phyloP scores from a whole-genome alignment of 2,113 vertebrate genomes.

The Leptosomus discolor region DNA sequence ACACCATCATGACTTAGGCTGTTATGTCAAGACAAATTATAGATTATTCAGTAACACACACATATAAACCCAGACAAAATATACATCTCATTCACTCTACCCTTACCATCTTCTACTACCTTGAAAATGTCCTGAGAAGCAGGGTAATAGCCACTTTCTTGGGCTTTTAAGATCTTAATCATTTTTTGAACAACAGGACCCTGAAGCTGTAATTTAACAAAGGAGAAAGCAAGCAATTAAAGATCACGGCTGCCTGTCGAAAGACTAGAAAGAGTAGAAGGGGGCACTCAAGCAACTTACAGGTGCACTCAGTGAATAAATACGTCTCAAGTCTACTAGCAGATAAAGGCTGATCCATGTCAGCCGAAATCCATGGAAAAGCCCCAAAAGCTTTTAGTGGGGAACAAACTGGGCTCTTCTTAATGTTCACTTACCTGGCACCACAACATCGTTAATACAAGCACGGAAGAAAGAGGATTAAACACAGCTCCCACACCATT shows the following conservation, averaged over 20 bases:
- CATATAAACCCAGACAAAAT: not conserved
- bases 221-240: not conserved
- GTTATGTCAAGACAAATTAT: not conserved
- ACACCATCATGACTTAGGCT: not conserved
- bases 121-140: slow-evolving; percentile 70
- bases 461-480: not conserved
- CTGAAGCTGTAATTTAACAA: slow-evolving; percentile 69
- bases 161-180: slow-evolving; percentile 73
- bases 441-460: accelerated
- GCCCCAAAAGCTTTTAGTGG: not conserved
- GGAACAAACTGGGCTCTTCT: not conserved
- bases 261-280: not conserved
- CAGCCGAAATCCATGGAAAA: not conserved
- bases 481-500: not conserved
- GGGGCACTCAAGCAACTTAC: not conserved
- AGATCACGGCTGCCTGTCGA: not conserved
- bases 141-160: slow-evolving; percentile 82
- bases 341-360: not conserved
- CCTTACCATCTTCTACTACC: slow-evolving; percentile 75
- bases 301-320: not conserved
- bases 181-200: slow-evolving; percentile 76
- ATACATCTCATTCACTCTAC: not conserved
- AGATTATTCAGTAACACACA: not conserved
- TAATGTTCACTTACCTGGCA: not conserved
- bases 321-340: not conserved